A percentile compares a stretch with the other conserved stretches of the same genome.
These are phyloP conservation scores for Melanargia galathea DNA, from an alignment of 2,888 invertebrate species.

Conservation along the genomic window DNA sequence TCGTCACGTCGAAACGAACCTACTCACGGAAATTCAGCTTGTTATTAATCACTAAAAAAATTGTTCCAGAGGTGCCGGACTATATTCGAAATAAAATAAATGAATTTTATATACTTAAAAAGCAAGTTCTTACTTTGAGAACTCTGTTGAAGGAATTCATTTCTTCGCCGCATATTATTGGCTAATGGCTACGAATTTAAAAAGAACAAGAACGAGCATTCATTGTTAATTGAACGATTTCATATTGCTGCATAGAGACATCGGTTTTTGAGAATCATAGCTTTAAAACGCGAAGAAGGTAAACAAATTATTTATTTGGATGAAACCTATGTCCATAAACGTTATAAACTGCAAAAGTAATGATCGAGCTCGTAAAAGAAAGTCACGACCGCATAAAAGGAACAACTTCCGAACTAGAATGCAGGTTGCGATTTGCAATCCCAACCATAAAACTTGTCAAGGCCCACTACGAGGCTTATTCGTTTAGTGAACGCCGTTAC, in stretches of 20 bases:
- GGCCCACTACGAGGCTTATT: no score
- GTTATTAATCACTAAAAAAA: no score
- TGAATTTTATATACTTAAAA: conserved; percentile 35
- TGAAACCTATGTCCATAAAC: conserved; percentile 43
- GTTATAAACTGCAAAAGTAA: conserved; percentile 43
- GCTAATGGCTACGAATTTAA: conserved; percentile 28
- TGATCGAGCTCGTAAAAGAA: no score
- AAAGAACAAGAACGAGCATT: conserved; percentile 42
- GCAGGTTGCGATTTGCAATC: no score
- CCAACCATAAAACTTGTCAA: no score
- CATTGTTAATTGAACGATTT: conserved; percentile 41
- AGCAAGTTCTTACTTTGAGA: conserved; percentile 21
- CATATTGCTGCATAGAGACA: conserved; percentile 44
- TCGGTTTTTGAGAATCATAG: conserved; percentile 38
- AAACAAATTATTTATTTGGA: conserved; percentile 43
- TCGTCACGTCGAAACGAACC: no score
- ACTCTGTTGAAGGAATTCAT: conserved; percentile 28
- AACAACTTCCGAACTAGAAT: no score
- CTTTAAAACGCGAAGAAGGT: conserved; percentile 31
- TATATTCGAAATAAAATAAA: conserved; percentile 35
- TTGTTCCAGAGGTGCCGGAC: no score
- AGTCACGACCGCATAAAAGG: no score
- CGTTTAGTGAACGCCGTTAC: no score
- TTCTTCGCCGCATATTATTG: conserved; percentile 5
- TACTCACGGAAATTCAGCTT: no score